Evolutionary conservation across 2,888 invertebrate species (phyloP).

Genomic region (Melolontha melolontha): DNA sequence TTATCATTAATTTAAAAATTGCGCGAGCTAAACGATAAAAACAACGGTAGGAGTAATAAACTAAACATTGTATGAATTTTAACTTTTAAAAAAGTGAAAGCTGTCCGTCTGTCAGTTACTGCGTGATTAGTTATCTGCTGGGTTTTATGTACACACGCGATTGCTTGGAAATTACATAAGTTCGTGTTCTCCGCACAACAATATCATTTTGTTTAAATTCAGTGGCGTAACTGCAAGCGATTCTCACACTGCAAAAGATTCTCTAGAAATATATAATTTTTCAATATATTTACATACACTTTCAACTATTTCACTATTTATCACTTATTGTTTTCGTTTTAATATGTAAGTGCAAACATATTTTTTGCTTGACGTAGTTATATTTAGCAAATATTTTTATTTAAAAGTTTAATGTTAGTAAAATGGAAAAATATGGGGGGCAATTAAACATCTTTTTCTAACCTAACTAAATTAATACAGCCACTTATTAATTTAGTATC

Average conservation of each 20-base stretch:
- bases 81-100: constrained; percentile 46
- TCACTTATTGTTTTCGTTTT: too few species aligned
- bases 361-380: too few species aligned
- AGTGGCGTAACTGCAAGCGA: constrained; percentile 24
- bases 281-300: too few species aligned
- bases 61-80: constrained; percentile 42
- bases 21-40: constrained; percentile 8
- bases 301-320: too few species aligned
- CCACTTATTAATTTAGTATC: too few species aligned
- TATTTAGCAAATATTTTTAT: too few species aligned
- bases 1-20: constrained; percentile 38
- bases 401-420: too few species aligned
- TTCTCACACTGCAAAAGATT: constrained; percentile 22
- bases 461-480: too few species aligned
- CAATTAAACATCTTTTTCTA: too few species aligned
- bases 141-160: constrained; percentile 33
- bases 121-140: constrained; percentile 41
- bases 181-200: constrained; percentile 27
- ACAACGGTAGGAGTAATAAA: constrained; percentile 27
- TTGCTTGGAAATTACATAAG: constrained; percentile 34
- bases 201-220: constrained; percentile 34
- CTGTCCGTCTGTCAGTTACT: constrained; percentile 33
- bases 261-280: not conserved
- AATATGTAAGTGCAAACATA: too few species aligned
- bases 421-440: too few species aligned